Evolutionary conservation across 1,140 invertebrate species (phyloP).

Genomic region (Whitmania pigra): DNA sequence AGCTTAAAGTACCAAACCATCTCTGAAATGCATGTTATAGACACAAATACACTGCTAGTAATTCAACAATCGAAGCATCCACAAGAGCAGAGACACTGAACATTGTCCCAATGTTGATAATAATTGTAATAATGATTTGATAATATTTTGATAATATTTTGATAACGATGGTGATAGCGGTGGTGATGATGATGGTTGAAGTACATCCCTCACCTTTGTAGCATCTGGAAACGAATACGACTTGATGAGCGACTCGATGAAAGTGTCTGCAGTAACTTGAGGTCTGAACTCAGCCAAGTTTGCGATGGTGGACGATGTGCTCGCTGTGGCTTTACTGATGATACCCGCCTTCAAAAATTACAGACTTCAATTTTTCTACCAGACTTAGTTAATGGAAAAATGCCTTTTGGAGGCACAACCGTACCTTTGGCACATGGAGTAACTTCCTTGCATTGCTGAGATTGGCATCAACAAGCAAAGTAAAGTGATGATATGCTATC

Average conservation of each 20-base stretch:
- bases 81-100: too few relatives aligned
- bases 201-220: constrained; percentile 56
- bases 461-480: constrained; percentile 70
- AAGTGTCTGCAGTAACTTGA: constrained; percentile 52
- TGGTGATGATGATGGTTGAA: background rate
- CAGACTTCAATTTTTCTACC: background rate
- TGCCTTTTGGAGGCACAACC: constrained; percentile 1
- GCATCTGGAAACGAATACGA: constrained; percentile 60
- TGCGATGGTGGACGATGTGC: constrained; percentile 57
- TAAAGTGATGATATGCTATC: constrained; percentile 87
- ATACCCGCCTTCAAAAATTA: constrained; percentile 46
- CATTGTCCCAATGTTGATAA: background rate
- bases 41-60: too few relatives aligned
- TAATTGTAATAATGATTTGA: background rate
- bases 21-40: too few relatives aligned
- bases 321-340: constrained; percentile 66
- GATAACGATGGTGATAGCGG: too few relatives aligned
- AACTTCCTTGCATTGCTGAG: constrained; percentile 42
- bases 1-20: too few relatives aligned
- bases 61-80: too few relatives aligned
- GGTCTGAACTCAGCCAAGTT: constrained; percentile 62
- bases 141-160: too few relatives aligned
- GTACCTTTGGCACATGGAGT: constrained; percentile 13
- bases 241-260: constrained; percentile 47
- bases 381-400: background rate